Conservation (phyloP, 2,888 invertebrate species). For the Phania funesta region DNA sequence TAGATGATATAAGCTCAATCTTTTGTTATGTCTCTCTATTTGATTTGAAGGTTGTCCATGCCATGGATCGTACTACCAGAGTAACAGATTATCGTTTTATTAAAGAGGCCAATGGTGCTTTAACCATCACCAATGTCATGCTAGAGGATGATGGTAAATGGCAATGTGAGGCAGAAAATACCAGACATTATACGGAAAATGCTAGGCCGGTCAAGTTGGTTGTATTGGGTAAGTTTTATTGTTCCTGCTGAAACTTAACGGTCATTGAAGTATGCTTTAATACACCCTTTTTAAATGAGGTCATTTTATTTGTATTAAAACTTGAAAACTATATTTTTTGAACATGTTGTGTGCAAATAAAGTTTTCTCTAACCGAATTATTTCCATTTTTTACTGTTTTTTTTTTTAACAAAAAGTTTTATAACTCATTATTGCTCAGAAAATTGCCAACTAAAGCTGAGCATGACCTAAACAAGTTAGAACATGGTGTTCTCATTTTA, state of each 20-base stretch:
- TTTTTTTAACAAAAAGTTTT: constrained; percentile 8
- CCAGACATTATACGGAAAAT: constrained; percentile 83
- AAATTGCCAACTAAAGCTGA: constrained; percentile 5
- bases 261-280: constrained; percentile 12
- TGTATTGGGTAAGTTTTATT: constrained; percentile 83
- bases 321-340: background rate
- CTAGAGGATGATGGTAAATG: constrained; percentile 87
- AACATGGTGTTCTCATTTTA: constrained; percentile 7
- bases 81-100: constrained; percentile 80
- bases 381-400: background rate
- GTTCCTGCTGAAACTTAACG: background rate
- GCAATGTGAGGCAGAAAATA: constrained; percentile 86
- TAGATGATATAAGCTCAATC: background rate
- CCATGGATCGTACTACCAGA: constrained; percentile 79
- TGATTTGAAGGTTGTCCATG: constrained; percentile 77
- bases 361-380: too few relatives aligned
- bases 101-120: constrained; percentile 79
- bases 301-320: background rate
- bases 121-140: constrained; percentile 81
- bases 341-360: too few relatives aligned
- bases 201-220: constrained; percentile 85
- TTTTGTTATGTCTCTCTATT: background rate
- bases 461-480: constrained; percentile 40
- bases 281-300: background rate
- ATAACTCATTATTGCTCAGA: constrained; percentile 45